These are phyloP conservation scores for Cryptosula pallasiana DNA, from an alignment of 2,888 invertebrate species.

Conservation along the genomic window DNA sequence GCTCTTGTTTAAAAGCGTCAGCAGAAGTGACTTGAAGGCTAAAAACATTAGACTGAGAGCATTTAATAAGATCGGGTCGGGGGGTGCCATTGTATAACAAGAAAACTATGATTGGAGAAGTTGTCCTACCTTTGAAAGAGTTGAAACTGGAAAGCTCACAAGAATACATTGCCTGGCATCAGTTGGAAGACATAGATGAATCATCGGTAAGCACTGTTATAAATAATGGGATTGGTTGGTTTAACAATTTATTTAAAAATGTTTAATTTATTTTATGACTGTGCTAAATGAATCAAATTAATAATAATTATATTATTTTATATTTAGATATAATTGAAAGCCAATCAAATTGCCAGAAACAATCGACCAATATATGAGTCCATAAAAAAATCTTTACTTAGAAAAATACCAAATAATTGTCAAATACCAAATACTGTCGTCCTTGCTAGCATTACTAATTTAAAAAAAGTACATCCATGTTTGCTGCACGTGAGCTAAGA, in stretches of 20 bases:
- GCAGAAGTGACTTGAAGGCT: constrained; percentile 46
- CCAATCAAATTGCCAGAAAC: not conserved
- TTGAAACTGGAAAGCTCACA: constrained; percentile 50
- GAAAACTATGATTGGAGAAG: constrained; percentile 51
- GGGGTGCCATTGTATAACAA: not conserved
- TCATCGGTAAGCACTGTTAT: not conserved
- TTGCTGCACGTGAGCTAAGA: too few relatives aligned
- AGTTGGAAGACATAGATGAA: constrained; percentile 32
- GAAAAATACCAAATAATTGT: too few relatives aligned
- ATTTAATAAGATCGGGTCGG: constrained; percentile 42
- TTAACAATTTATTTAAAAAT: not conserved
- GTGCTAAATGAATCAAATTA: too few relatives aligned
- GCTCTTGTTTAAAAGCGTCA: constrained; percentile 52
- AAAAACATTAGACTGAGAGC: constrained; percentile 48
- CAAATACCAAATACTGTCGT: too few relatives aligned
- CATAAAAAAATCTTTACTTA: too few relatives aligned
- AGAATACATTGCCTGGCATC: constrained; percentile 53
- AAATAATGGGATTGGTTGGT: too few relatives aligned
- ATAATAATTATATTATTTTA: not conserved
- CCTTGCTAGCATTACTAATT: too few relatives aligned
- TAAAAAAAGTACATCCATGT: too few relatives aligned
- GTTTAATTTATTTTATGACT: not conserved
- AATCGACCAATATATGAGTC: too few relatives aligned
- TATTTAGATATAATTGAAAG: not conserved
- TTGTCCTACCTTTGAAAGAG: constrained; percentile 37